Base-by-base conservation (phyloP, 1,140 invertebrate genomes). In the Chionoecetes opilio region DNA sequence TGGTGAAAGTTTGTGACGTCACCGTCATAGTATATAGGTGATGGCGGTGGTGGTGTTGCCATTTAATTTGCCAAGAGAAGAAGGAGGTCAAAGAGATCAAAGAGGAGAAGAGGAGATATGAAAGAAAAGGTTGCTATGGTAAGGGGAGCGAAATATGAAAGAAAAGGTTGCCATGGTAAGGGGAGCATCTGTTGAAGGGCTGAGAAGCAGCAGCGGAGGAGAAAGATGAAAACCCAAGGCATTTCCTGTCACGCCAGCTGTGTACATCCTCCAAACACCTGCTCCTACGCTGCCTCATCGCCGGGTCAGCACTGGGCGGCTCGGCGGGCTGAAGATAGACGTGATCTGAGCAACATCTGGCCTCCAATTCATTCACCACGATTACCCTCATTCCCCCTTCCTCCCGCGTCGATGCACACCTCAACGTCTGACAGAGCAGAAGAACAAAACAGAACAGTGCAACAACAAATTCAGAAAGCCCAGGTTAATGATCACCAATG, bases 1-100 rank as follows among this genome's bases (percentile, higher is more conserved):
- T 75, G 63, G 63, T 75, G 63, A 75, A 75, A 75, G 63, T 75
- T 75, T 21, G 63, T 75, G 63, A 75, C 63, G 63, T 75, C 63
- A 75, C n/a, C 6, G 63, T 21, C 0, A 21, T 21, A 26, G 63
- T 17, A n/a, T 17, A n/a, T 17, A 21, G 63, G 63, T 75, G 63
- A 5, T 75, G 63, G 63, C 21, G 63, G 63, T 75, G 6, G 63
- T n/a, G 63, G 26, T n/a, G 63, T 1, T n/a, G n/a, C n/a, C n/a
- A n/a, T n/a, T n/a, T n/a, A n/a, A n/a, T n/a, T n/a, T n/a, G n/a
- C n/a, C n/a, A n/a, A n/a, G n/a, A n/a, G 63, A n/a, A 75, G 21
- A 75, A 75, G 26, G 0, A n/a, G n/a, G 21, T n/a, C 21, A 21
- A 75, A 11, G 46, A 53, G 21, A 41, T 6, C 11, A 53, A 17